Evolutionary conservation across 1,140 invertebrate species (phyloP), one percentile per base, ranked within the genome.

Genomic region (Drosophila sp.): DNA sequence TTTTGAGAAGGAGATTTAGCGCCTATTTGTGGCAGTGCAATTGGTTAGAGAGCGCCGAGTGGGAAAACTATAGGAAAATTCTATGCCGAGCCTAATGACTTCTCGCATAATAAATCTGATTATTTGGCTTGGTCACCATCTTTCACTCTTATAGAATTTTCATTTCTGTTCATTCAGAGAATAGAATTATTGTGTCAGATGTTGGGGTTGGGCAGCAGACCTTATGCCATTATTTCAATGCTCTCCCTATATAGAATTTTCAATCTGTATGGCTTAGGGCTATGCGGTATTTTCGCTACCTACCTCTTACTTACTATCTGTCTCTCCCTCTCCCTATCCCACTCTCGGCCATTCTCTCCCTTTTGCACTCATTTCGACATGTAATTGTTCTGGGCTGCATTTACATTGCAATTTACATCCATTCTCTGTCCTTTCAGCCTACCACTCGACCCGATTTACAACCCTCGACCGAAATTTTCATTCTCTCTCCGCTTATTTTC

Each of bases 321-420:
- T 6, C 60, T 17, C 11, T 47, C 23, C 8, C 58, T 23, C 11
- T 33, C 38, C n/a, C 44, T 40, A 23, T 62, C 40, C 10, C 55
- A 41, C 17, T 55, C 64, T 25, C 23, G 44, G 1, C 11, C 11
- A 8, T 44, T 7, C 54, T 72, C 40, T 67, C 50, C 57, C 69
- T 57, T 61, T 17, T 55, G 41, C 38, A 7, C 56, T n/a, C 54
- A 30, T 50, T 50, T 38, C 55, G 38, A 63, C 54, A 76, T 82
- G 65, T 75, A 83, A 87, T 83, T 77, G 83, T 83, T 70, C 76
- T 87, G 80, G 87, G 67, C 83, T 71, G 83, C 83, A 87, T 83
- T 87, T 87, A 87, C 83, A 87, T 87, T 87, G 83, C 83, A 87
- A 87, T 87, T 87, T 87, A 87, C 69, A 70, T 67, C 33, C 50